A percentile compares a stretch with the other conserved stretches of the same genome.
These are phyloP conservation scores for Periphyllus acericola DNA, from an alignment of 2,888 invertebrate species.

Conservation along the genomic window DNA sequence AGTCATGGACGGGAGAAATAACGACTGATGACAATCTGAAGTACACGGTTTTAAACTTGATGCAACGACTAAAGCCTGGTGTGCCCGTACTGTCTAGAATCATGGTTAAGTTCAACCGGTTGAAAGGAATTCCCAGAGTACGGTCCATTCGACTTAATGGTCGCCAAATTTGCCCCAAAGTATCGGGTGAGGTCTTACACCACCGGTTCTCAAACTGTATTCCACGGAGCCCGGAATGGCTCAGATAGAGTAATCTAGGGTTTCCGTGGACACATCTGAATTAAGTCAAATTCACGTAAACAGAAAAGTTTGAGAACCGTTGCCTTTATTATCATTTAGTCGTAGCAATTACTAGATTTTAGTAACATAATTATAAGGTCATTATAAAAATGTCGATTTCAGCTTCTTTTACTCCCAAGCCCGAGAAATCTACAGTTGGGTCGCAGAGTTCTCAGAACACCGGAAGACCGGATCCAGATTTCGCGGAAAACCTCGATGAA, in stretches of 20 bases:
- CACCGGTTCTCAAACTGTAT: too few species aligned
- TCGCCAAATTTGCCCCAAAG: conserved; percentile 68
- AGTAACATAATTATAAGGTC: too few species aligned
- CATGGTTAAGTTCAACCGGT: conserved; percentile 72
- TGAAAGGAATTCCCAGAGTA: conserved; percentile 69
- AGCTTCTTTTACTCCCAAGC: background rate
- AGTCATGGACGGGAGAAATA: conserved; percentile 74
- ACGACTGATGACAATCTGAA: conserved; percentile 72
- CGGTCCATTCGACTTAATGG: conserved; percentile 72
- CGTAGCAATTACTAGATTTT: too few species aligned
- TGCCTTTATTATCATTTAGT: too few species aligned
- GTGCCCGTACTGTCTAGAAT: conserved; percentile 72
- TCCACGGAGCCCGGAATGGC: too few species aligned
- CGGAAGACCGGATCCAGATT: conserved; percentile 63
- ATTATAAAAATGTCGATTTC: background rate
- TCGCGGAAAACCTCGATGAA: conserved; percentile 39
- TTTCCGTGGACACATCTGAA: too few species aligned
- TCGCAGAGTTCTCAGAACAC: conserved; percentile 1
- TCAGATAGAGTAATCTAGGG: too few species aligned
- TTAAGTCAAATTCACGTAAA: background rate
- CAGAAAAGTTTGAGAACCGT: too few species aligned
- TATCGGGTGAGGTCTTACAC: conserved; percentile 59
- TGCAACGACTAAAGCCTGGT: conserved; percentile 72
- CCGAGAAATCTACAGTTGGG: background rate
- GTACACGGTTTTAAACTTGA: conserved; percentile 72